Conservation (phyloP, 2,888 invertebrate species). For the Melanargia galathea region DNA sequence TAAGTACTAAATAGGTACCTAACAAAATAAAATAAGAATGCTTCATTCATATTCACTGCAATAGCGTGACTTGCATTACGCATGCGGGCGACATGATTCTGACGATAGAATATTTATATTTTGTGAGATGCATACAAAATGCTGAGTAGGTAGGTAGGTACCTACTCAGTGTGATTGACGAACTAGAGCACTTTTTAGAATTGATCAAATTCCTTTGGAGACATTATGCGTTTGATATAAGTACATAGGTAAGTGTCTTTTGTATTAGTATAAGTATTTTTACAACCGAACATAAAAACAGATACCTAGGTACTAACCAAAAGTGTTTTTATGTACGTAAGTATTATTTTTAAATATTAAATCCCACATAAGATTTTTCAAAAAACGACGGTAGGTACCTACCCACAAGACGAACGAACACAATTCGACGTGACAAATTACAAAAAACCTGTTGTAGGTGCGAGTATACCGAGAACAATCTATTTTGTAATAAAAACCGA, state of each 20-base stretch:
- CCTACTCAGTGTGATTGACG: not conserved
- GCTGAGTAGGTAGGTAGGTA: too few relatives aligned
- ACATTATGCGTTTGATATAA: not conserved
- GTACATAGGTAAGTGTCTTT: too few relatives aligned
- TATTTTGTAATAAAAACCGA: slow-evolving; percentile 30
- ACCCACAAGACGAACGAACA: not conserved
- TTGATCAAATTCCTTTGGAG: not conserved
- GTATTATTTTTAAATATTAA: too few relatives aligned
- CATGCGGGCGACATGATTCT: slow-evolving; percentile 58
- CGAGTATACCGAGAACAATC: slow-evolving; percentile 23
- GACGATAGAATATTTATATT: slow-evolving; percentile 72
- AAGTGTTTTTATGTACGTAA: too few relatives aligned
- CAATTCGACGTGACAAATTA: slow-evolving; percentile 7
- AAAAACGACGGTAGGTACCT: too few relatives aligned
- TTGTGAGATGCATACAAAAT: slow-evolving; percentile 60
- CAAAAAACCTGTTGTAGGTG: not conserved
- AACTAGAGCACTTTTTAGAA: not conserved
- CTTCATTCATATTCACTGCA: slow-evolving; percentile 58
- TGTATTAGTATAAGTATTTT: too few relatives aligned
- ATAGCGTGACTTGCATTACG: slow-evolving; percentile 64
- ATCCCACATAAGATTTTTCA: too few relatives aligned
- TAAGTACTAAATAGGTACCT: not conserved
- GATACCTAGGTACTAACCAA: too few relatives aligned
- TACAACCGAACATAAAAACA: too few relatives aligned
- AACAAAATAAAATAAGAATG: slow-evolving; percentile 32